A percentile compares a stretch with the other conserved stretches of the same genome.
Evolutionary conservation across 1,140 invertebrate genomes (phyloP).

Genomic region (Drosophila lacteicornis): DNA sequence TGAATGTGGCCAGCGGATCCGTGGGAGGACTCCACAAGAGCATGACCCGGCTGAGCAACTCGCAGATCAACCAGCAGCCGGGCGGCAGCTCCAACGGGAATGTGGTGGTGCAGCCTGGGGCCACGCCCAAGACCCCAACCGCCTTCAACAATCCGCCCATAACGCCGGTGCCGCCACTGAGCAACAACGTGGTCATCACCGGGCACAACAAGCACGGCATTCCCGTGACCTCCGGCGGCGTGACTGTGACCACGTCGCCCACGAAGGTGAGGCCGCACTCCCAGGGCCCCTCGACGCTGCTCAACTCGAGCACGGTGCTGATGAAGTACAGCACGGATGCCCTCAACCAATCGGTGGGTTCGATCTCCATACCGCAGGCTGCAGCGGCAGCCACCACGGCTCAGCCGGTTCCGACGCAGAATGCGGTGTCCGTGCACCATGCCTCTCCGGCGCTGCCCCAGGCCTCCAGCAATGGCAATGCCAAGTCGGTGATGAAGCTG

Average conservation of each 20-base stretch:
- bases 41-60: conserved; percentile 92
- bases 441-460: conserved; percentile 80
- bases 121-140: conserved; percentile 68
- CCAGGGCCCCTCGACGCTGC: conserved; percentile 85
- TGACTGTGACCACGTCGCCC: conserved; percentile 88
- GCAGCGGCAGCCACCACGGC: conserved; percentile 9
- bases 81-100: conserved; percentile 78
- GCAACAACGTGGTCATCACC: conserved; percentile 85
- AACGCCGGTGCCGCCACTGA: conserved; percentile 80
- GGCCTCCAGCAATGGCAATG: conserved; percentile 72
- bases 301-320: conserved; percentile 82
- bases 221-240: conserved; percentile 87
- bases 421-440: conserved; percentile 81
- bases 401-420: conserved; percentile 44
- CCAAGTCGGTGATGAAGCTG: conserved; percentile 84
- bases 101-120: conserved; percentile 72
- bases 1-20: conserved; percentile 90
- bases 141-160: conserved; percentile 69
- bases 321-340: conserved; percentile 84
- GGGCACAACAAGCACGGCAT: conserved; percentile 86
- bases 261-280: conserved; percentile 86
- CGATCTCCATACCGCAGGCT: conserved; percentile 71
- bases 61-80: conserved; percentile 87
- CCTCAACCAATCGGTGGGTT: conserved; percentile 82
- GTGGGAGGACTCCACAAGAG: conserved; percentile 92